Evolutionary conservation across 2,113 vertebrate species (phyloP).

Genomic region (Tonatia bakeri): DNA sequence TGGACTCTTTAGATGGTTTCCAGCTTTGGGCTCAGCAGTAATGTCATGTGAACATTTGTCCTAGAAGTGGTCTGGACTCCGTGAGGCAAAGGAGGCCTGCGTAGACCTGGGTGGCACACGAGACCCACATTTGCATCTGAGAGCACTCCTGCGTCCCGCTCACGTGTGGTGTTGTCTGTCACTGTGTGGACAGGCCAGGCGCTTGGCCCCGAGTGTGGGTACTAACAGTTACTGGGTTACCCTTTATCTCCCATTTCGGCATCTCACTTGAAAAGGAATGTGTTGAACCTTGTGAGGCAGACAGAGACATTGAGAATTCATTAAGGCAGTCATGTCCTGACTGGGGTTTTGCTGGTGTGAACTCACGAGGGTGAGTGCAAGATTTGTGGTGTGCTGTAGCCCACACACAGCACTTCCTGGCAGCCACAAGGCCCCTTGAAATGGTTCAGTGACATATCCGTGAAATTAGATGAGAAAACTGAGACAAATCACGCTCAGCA

Average conservation of each 20-base stretch:
- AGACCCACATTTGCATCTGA: background rate
- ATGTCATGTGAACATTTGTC: background rate
- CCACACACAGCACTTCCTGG: background rate
- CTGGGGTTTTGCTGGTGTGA: background rate
- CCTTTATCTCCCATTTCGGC: background rate
- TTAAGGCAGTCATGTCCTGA: background rate
- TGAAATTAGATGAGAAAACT: background rate
- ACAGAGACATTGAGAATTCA: background rate
- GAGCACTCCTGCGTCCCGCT: fast-evolving
- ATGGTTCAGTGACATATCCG: background rate
- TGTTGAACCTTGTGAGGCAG: background rate
- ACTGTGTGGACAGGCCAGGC: background rate
- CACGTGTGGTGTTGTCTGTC: background rate
- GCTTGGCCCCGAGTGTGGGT: background rate
- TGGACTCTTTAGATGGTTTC: background rate
- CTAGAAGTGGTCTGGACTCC: background rate
- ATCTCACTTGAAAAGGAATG: background rate
- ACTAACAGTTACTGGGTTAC: background rate
- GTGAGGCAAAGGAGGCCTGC: background rate
- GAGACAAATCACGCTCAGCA: background rate
- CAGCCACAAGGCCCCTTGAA: background rate
- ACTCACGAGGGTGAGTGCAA: background rate
- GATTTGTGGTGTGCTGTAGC: background rate
- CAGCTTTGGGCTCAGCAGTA: background rate
- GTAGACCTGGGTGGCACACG: background rate